phyloP scores from a whole-genome alignment of 2,113 vertebrate species.

The Phylloscopus whistleri region DNA sequence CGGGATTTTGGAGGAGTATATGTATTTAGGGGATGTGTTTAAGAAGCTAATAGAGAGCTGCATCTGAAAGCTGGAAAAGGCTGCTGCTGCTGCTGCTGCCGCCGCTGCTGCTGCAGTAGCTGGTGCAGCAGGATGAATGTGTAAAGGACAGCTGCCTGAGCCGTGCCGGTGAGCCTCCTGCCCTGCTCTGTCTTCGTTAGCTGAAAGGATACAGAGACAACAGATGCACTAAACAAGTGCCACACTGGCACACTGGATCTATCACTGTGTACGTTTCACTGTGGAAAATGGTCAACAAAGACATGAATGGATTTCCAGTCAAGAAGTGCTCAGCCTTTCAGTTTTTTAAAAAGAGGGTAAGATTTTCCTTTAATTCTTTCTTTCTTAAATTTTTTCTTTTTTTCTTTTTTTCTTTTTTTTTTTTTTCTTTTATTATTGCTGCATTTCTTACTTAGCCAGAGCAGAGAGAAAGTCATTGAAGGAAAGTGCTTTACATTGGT shows the following conservation, averaged over 20 bases:
- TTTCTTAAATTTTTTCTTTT: not conserved
- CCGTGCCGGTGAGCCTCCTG: not conserved
- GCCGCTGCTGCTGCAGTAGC: conserved; percentile 58
- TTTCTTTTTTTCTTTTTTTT: not conserved
- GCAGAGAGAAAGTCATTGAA: not conserved
- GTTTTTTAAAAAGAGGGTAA: conserved; percentile 98
- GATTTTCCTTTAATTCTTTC: conserved; percentile 43
- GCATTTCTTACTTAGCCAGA: not conserved
- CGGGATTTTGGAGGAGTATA: conserved; percentile 12
- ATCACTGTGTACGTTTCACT: conserved; percentile 56
- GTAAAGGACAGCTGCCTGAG: conserved; percentile 52
- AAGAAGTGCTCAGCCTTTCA: conserved; percentile 99
- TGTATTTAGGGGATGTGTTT: conserved; percentile 34
- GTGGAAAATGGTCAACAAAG: conserved; percentile 93
- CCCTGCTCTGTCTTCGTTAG: conserved; percentile 44
- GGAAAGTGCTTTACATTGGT: not conserved
- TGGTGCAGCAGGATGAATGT: conserved; percentile 67
- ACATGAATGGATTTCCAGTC: conserved; percentile 96
- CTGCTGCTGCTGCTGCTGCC: conserved; percentile 30
- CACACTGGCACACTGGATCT: conserved; percentile 72
- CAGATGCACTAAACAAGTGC: conserved; percentile 63
- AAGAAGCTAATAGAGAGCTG: conserved; percentile 26
- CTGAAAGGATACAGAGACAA: conserved; percentile 33
- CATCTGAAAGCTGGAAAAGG: conserved; percentile 43
- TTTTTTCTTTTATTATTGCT: not conserved